Conservation (phyloP, 2,888 invertebrate genomes). For the Folsomia candida region DNA sequence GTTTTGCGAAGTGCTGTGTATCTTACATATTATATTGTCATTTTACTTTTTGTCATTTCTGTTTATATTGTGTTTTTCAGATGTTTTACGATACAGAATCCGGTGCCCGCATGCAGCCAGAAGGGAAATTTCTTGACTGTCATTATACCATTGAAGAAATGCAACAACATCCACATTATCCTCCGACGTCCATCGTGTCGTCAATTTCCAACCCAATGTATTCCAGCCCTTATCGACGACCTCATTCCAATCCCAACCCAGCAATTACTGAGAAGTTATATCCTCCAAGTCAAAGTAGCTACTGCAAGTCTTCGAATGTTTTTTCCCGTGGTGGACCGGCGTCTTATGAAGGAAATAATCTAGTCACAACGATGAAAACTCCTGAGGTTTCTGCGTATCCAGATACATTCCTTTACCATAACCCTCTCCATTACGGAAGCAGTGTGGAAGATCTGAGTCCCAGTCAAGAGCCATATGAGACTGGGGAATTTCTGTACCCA, state of each 20-base stretch:
- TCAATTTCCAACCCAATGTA: slow-evolving; percentile 13
- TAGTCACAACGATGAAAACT: background rate
- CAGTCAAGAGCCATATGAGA: slow-evolving; percentile 25
- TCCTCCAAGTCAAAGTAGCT: slow-evolving; percentile 9
- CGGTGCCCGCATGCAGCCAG: slow-evolving; percentile 9
- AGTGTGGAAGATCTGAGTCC: slow-evolving; percentile 39
- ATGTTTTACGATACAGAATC: slow-evolving; percentile 36
- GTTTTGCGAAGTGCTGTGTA: no score
- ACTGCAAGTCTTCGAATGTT: background rate
- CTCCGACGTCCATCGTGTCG: slow-evolving; percentile 25
- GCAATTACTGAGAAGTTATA: slow-evolving; percentile 18
- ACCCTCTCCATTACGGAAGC: slow-evolving; percentile 37
- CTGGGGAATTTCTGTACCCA: slow-evolving; percentile 25
- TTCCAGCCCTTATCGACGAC: slow-evolving; percentile 16
- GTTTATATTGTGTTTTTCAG: no score
- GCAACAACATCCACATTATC: slow-evolving; percentile 46
- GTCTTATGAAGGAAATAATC: background rate
- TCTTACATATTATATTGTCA: no score
- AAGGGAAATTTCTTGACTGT: slow-evolving; percentile 3
- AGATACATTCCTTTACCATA: slow-evolving; percentile 37
- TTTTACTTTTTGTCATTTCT: no score
- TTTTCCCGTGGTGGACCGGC: background rate
- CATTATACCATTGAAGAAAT: slow-evolving; percentile 47
- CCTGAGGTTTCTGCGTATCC: slow-evolving; percentile 15
- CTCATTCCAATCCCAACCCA: slow-evolving; percentile 25